phyloP scores from a whole-genome alignment of 2,797 vertebrate species.

The Falco peregrinus region DNA sequence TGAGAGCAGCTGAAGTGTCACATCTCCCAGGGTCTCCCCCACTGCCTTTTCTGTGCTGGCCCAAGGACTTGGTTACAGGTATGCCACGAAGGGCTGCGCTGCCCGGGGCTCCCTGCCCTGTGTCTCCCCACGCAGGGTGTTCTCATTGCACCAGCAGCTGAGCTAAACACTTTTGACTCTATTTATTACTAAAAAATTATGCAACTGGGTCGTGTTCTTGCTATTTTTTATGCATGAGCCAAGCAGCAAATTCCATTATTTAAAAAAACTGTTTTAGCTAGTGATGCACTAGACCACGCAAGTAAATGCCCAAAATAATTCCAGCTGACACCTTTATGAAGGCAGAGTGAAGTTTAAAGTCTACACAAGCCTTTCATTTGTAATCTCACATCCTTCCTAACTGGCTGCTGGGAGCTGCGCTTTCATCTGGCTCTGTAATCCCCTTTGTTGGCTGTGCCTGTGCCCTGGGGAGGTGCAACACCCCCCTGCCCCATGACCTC shows the following conservation, averaged over 20 bases:
- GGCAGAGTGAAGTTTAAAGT: conserved; percentile 55
- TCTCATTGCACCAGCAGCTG: conserved; percentile 7
- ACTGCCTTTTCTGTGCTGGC: rapidly evolving
- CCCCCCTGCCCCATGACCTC: not conserved
- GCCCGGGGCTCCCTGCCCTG: not conserved
- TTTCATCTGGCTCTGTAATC: not conserved
- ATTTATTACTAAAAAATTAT: conserved; percentile 69
- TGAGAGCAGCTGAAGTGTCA: rapidly evolving
- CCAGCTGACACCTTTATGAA: conserved; percentile 66
- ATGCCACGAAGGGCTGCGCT: rapidly evolving
- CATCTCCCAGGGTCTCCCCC: no score
- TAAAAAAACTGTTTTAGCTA: conserved; percentile 51
- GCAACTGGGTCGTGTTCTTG: conserved; percentile 64
- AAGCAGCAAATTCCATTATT: conserved; percentile 66
- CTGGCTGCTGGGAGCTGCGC: not conserved
- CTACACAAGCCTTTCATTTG: conserved; percentile 50
- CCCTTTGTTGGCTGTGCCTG: not conserved
- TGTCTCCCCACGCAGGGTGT: not conserved
- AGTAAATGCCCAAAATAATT: conserved; percentile 68
- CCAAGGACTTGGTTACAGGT: not conserved
- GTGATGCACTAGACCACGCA: conserved; percentile 65
- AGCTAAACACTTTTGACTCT: conserved; percentile 48
- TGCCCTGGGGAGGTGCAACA: not conserved
- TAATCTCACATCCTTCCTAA: conserved; percentile 1
- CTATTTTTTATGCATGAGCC: conserved; percentile 67